Evolutionary conservation across 2,888 invertebrate species (phyloP).

Genomic region (Sesamia inferens): DNA sequence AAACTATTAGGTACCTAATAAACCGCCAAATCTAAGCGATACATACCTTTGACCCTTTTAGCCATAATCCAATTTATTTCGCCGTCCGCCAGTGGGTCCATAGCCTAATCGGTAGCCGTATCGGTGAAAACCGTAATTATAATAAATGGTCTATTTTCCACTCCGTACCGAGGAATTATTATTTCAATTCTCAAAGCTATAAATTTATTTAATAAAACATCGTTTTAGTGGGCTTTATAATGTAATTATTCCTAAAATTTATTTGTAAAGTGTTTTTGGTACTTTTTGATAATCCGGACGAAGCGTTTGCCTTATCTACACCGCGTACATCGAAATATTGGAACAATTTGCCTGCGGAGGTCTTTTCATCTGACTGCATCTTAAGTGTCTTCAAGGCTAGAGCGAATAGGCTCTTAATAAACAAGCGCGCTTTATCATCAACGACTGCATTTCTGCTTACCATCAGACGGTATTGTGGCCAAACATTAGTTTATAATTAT

Average conservation of each 20-base stretch:
- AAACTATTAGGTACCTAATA: slow-evolving; percentile 7
- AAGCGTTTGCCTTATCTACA: no score
- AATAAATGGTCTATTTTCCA: slow-evolving; percentile 58
- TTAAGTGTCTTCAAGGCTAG: no score
- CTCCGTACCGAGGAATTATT: slow-evolving; percentile 46
- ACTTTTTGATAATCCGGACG: neutral
- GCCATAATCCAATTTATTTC: slow-evolving; percentile 40
- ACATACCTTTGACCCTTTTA: slow-evolving; percentile 46
- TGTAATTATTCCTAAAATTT: slow-evolving; percentile 5
- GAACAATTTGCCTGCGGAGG: no score
- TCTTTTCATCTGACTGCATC: no score
- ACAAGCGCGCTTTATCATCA: no score
- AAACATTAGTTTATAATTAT: no score
- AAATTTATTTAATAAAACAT: slow-evolving; percentile 53
- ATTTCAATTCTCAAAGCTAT: slow-evolving; percentile 63
- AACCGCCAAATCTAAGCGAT: slow-evolving; percentile 26
- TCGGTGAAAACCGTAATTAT: slow-evolving; percentile 61
- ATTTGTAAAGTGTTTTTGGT: neutral
- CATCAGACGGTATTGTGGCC: no score
- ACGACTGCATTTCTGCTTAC: no score
- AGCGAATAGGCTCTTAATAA: no score
- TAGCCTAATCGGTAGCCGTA: slow-evolving; percentile 44
- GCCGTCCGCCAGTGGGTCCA: slow-evolving; percentile 32
- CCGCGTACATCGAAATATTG: no score
- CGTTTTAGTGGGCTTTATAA: slow-evolving; percentile 21